Percentiles rank a stretch among this genome's conserved stretches.
phyloP scores from a whole-genome alignment of 2,797 vertebrate genomes.

The Gorsachius magnificus region DNA sequence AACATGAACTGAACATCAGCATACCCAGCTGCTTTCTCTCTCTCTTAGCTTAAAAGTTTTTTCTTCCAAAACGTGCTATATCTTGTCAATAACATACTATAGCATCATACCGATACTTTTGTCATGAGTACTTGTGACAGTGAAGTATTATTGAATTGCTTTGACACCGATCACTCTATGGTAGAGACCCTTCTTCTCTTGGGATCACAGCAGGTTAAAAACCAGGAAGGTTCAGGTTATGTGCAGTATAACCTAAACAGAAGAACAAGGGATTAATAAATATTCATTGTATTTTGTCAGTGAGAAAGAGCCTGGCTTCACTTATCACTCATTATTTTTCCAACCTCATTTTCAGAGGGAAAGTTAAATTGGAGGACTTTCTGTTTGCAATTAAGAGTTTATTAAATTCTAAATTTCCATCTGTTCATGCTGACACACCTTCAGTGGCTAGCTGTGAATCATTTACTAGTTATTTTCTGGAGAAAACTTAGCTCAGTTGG shows the following conservation, averaged over 20 bases:
- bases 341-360: slow-evolving; percentile 4
- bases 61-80: neutral
- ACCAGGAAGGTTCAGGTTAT: neutral
- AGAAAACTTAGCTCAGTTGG: neutral
- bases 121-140: neutral
- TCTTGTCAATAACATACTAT: neutral
- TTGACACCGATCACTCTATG: neutral
- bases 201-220: neutral
- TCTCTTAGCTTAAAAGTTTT: slow-evolving; percentile 5
- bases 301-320: neutral
- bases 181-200: neutral
- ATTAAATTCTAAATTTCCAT: slow-evolving; percentile 39
- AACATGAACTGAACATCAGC: neutral
- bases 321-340: neutral
- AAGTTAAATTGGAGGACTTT: slow-evolving; percentile 19
- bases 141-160: neutral
- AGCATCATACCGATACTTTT: neutral
- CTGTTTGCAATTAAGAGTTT: neutral
- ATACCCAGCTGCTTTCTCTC: slow-evolving; percentile 11
- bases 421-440: slow-evolving; percentile 31
- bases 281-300: neutral
- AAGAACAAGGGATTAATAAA: neutral
- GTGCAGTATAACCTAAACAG: neutral
- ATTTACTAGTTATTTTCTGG: slow-evolving; percentile 45
- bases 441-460: slow-evolving; percentile 16